A percentile compares a stretch with the other conserved stretches of the same genome.
These are phyloP conservation scores for Chloropsis cyanopogon DNA, from an alignment of 2,113 vertebrate genomes.

Conservation along the genomic window DNA sequence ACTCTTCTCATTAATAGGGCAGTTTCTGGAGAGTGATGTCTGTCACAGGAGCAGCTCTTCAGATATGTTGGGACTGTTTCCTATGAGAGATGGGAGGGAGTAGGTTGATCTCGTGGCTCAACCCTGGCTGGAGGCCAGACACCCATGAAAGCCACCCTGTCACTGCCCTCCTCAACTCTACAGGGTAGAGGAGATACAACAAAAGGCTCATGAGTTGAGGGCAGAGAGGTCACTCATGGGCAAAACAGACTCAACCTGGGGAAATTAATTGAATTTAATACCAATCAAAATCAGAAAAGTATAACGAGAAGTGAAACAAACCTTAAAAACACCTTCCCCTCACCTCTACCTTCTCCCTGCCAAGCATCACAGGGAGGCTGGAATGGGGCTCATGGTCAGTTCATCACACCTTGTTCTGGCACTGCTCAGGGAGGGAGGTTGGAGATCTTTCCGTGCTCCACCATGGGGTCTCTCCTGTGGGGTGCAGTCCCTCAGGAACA, in stretches of 20 bases:
- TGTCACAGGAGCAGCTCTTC: not conserved
- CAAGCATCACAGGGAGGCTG: not conserved
- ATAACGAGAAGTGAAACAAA: not conserved
- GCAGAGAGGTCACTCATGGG: not conserved
- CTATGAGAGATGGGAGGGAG: not conserved
- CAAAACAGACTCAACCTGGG: not conserved
- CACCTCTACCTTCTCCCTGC: not conserved
- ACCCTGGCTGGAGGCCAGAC: not conserved
- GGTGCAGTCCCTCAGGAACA: not conserved
- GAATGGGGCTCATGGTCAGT: not conserved
- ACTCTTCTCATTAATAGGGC: not conserved
- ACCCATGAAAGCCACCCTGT: not conserved
- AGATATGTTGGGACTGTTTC: not conserved
- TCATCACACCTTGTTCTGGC: not conserved
- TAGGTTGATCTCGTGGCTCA: rapidly evolving
- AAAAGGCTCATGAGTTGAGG: not conserved
- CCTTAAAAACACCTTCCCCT: not conserved
- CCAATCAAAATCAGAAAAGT: not conserved
- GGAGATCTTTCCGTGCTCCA: not conserved
- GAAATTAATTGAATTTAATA: not conserved
- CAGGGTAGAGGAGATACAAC: not conserved
- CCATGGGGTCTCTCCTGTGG: rapidly evolving
- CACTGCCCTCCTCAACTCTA: not conserved
- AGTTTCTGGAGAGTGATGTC: not conserved
- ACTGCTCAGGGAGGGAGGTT: not conserved